Conservation (phyloP, 1,140 invertebrate species). For the Drosophila sp. region DNA sequence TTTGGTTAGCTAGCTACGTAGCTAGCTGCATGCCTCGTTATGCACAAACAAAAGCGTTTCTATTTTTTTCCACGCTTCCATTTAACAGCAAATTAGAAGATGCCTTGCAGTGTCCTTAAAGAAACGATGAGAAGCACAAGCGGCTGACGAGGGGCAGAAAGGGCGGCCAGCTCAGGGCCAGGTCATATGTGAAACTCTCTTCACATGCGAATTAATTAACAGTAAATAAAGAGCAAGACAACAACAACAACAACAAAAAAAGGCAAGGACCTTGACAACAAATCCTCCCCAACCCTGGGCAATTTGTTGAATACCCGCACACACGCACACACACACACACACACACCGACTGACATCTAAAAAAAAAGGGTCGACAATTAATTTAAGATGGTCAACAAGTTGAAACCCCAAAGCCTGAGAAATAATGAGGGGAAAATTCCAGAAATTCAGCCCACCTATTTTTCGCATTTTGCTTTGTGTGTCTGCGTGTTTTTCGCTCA, state of each 20-base stretch:
- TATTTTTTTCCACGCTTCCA: conserved; percentile 49
- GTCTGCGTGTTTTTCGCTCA: neutral
- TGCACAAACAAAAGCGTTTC: conserved; percentile 74
- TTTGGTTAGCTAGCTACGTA: conserved; percentile 40
- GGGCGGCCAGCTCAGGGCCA: conserved; percentile 9
- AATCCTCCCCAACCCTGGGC: neutral
- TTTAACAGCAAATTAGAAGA: conserved; percentile 75
- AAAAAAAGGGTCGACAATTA: conserved; percentile 6
- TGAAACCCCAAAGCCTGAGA: conserved; percentile 4
- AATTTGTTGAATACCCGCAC: neutral
- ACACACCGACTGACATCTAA: neutral
- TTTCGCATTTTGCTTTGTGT: neutral
- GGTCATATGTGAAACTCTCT: conserved; percentile 9
- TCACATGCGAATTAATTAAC: conserved; percentile 53
- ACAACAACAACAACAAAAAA: neutral
- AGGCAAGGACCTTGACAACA: neutral
- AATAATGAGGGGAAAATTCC: conserved; percentile 25
- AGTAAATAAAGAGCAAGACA: conserved; percentile 41
- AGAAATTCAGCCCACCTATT: neutral
- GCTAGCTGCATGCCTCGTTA: conserved; percentile 72
- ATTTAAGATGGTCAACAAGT: conserved; percentile 12
- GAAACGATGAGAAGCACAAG: conserved; percentile 1
- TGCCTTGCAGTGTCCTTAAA: conserved; percentile 36
- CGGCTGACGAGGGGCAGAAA: neutral
- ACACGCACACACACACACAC: neutral